Percentiles rank a stretch among this genome's conserved stretches.
Evolutionary conservation across 1,140 invertebrate genomes (phyloP).

Genomic region (Drosophila baimaii): DNA sequence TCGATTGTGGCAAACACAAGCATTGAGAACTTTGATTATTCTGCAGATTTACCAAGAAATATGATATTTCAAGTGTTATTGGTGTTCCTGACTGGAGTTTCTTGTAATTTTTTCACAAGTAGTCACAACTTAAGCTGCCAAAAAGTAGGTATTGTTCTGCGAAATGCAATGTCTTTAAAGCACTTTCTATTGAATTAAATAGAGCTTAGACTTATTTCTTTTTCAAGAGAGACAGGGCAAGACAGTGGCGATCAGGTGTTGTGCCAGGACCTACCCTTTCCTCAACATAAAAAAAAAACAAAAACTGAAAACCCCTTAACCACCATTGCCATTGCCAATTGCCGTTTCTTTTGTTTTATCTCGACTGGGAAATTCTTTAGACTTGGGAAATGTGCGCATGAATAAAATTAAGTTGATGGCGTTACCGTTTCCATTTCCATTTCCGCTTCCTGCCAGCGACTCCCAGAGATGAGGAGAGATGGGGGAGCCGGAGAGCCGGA

Average conservation of each 20-base stretch:
- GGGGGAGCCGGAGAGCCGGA: not conserved
- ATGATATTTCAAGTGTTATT: too few species aligned
- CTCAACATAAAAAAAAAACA: not conserved
- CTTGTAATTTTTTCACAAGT: too few species aligned
- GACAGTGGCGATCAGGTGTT: conserved; percentile 7
- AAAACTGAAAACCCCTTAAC: not conserved
- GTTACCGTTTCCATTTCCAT: conserved; percentile 73
- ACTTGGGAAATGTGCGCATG: conserved; percentile 68
- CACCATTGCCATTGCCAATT: not conserved
- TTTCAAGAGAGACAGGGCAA: too few species aligned
- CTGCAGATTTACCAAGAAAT: too few species aligned
- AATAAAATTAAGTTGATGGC: conserved; percentile 81
- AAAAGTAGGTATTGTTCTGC: not conserved
- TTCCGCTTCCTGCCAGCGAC: conserved; percentile 56
- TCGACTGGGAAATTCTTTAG: conserved; percentile 62
- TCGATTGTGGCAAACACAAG: too few species aligned
- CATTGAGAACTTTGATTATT: too few species aligned
- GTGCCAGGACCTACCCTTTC: not conserved
- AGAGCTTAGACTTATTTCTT: not conserved
- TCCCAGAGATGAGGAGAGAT: not conserved
- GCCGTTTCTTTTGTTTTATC: conserved; percentile 65
- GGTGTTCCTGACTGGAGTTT: too few species aligned
- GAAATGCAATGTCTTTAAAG: not conserved
- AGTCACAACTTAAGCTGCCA: too few species aligned
- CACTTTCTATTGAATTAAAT: not conserved